Evolutionary conservation across 2,113 vertebrate species (phyloP).

Genomic region (Actinemys pallida): DNA sequence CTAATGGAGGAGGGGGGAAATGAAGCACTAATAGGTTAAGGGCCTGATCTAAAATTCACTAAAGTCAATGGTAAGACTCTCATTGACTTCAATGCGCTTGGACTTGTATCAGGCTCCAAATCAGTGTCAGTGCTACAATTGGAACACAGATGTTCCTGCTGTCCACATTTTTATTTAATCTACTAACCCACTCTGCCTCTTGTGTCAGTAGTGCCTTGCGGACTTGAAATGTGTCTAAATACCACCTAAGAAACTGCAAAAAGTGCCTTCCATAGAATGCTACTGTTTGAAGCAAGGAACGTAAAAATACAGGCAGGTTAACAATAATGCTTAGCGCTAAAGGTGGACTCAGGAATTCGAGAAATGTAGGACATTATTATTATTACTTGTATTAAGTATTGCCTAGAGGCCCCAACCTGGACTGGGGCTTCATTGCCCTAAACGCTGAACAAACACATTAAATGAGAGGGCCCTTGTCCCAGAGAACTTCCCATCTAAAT

Average conservation of each 20-base stretch:
- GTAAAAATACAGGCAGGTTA: not conserved
- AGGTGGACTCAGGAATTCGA: not conserved
- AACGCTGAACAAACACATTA: not conserved
- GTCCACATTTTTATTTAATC: not conserved
- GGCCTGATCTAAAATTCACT: conserved; percentile 24
- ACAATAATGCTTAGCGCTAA: not conserved
- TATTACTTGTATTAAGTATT: not conserved
- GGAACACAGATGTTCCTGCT: not conserved
- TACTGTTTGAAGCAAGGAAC: not conserved
- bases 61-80: not conserved
- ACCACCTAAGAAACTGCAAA: not conserved
- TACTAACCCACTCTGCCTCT: not conserved
- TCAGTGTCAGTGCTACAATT: not conserved
- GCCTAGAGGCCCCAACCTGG: not conserved
- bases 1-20: conserved; percentile 23
- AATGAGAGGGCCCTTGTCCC: not conserved
- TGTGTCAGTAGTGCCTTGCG: not conserved
- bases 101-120: not conserved
- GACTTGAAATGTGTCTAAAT: not conserved
- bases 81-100: not conserved
- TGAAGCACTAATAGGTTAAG: not conserved
- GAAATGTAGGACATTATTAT: not conserved
- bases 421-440: not conserved
- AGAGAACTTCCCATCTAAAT: not conserved
- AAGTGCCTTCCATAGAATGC: not conserved